Evolutionary conservation across 1,140 invertebrate genomes (phyloP).

Genomic region (Drosophila lacertosa): DNA sequence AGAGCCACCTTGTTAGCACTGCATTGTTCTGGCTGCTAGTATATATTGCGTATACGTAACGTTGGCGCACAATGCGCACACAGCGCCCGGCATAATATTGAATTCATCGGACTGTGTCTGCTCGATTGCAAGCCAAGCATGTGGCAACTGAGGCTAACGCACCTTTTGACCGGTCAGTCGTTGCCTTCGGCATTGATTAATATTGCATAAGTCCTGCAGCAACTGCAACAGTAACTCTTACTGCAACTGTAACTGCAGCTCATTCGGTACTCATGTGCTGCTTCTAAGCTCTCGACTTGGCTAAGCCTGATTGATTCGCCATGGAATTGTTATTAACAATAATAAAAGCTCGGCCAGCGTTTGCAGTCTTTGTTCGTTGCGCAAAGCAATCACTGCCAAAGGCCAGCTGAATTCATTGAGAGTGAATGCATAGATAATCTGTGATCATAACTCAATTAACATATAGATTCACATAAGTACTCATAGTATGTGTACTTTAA

Average conservation of each 20-base stretch:
- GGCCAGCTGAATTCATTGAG: not conserved
- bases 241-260: not conserved
- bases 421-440: not conserved
- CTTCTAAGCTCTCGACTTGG: slow-evolving; percentile 17
- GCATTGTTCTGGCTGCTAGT: slow-evolving; percentile 28
- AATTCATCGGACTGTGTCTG: slow-evolving; percentile 29
- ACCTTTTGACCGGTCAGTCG: slow-evolving; percentile 49
- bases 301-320: slow-evolving; percentile 48
- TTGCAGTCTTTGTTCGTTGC: not conserved
- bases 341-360: slow-evolving; percentile 40
- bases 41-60: slow-evolving; percentile 47
- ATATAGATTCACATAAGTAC: not conserved
- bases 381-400: not conserved
- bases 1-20: slow-evolving; percentile 18
- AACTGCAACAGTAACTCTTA: not conserved
- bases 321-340: slow-evolving; percentile 55
- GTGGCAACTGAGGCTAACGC: slow-evolving; percentile 35
- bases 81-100: slow-evolving; percentile 29
- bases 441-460: not conserved
- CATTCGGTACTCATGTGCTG: slow-evolving; percentile 6
- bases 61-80: slow-evolving; percentile 25
- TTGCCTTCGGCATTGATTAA: slow-evolving; percentile 59
- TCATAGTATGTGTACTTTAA: no score
- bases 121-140: slow-evolving; percentile 33
- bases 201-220: slow-evolving; percentile 40